phyloP scores from a whole-genome alignment of 1,140 invertebrate species.

The Triops cancriformis region DNA sequence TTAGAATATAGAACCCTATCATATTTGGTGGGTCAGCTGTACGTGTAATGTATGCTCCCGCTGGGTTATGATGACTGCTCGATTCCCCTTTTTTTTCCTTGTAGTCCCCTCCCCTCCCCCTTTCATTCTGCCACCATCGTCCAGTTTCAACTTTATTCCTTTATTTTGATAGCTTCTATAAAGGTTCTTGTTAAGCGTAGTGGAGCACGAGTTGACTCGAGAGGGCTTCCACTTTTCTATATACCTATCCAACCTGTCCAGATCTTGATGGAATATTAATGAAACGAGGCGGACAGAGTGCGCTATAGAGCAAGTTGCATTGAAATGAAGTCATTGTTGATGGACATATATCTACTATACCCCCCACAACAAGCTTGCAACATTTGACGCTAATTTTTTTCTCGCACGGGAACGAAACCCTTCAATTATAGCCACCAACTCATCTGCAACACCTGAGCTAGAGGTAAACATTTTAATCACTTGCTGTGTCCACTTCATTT shows the following conservation, averaged over 20 bases:
- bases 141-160: neutral
- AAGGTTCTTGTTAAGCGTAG: constrained; percentile 20
- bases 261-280: constrained; percentile 7
- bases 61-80: constrained; percentile 7
- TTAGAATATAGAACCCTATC: neutral
- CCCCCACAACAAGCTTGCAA: neutral
- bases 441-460: neutral
- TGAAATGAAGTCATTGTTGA: neutral
- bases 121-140: neutral
- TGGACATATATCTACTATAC: neutral
- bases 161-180: neutral
- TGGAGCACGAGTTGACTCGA: neutral
- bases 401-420: neutral
- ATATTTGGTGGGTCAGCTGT: neutral
- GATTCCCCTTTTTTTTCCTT: neutral
- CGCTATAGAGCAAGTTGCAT: neutral
- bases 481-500: neutral
- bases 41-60: constrained; percentile 9
- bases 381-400: neutral
- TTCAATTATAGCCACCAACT: neutral
- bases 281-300: neutral
- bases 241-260: constrained; percentile 11
- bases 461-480: neutral
- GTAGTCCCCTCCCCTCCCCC: neutral
- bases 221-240: constrained; percentile 10